Evolutionary conservation across 2,888 invertebrate species (phyloP).

Genomic region (Latheticus oryzae): DNA sequence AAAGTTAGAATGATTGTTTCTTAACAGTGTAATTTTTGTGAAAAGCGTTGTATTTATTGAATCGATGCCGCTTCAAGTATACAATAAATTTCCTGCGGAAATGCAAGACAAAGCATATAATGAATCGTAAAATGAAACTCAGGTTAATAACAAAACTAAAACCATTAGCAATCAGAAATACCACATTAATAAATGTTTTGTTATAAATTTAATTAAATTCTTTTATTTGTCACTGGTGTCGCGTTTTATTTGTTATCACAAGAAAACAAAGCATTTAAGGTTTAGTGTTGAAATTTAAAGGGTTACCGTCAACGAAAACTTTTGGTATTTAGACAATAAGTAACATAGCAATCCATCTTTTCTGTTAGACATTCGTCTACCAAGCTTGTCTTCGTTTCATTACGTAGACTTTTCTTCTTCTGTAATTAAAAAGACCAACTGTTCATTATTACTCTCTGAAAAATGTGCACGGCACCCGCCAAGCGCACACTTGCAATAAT

Average conservation of each 20-base stretch:
- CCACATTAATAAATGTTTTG: conserved; percentile 42
- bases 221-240: conserved; percentile 41
- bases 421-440: conserved; percentile 59
- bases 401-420: conserved; percentile 55
- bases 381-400: conserved; percentile 54
- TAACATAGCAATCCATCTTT: conserved; percentile 59
- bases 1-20: neutral
- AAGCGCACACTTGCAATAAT: conserved; percentile 31
- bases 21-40: conserved; percentile 19
- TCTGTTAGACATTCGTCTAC: conserved; percentile 55
- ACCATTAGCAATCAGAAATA: conserved; percentile 41
- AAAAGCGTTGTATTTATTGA: conserved; percentile 15
- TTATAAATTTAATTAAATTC: conserved; percentile 47
- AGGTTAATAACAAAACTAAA: conserved; percentile 35
- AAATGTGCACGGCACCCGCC: conserved; percentile 40
- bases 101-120: conserved; percentile 28
- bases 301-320: conserved; percentile 45
- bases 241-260: conserved; percentile 45
- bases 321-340: conserved; percentile 57
- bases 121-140: conserved; percentile 28
- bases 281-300: conserved; percentile 42
- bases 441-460: conserved; percentile 56
- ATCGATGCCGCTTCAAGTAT: conserved; percentile 16
- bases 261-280: conserved; percentile 47
- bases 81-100: conserved; percentile 35